phyloP scores from a whole-genome alignment of 2,888 invertebrate species.

The Polietes domitor region DNA sequence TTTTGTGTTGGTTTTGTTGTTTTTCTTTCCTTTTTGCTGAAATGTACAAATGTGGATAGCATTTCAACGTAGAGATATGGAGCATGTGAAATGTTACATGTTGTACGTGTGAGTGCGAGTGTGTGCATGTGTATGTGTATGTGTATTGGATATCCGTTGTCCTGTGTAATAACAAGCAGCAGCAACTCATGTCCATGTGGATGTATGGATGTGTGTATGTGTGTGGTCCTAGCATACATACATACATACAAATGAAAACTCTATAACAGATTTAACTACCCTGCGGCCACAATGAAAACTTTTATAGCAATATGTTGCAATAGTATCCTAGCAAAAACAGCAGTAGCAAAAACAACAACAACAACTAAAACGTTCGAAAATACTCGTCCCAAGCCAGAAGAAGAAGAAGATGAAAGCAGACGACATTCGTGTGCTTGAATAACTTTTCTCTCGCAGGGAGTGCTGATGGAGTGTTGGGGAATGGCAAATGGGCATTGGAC shows the following conservation, averaged over 20 bases:
- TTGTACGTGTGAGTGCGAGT: slow-evolving; percentile 40
- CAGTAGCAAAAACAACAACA: neutral
- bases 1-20: slow-evolving; percentile 29
- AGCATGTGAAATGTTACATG: slow-evolving; percentile 63
- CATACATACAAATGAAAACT: slow-evolving; percentile 49
- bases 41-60: slow-evolving; percentile 65
- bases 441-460: slow-evolving; percentile 45
- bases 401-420: slow-evolving; percentile 56
- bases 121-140: neutral
- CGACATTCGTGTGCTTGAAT: slow-evolving; percentile 61
- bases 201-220: slow-evolving; percentile 9
- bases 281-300: slow-evolving; percentile 68
- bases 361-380: slow-evolving; percentile 56
- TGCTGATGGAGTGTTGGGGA: slow-evolving; percentile 6
- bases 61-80: slow-evolving; percentile 63
- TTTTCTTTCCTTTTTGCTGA: slow-evolving; percentile 29
- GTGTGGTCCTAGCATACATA: slow-evolving; percentile 39
- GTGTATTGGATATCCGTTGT: slow-evolving; percentile 65
- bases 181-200: slow-evolving; percentile 47
- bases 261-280: slow-evolving; percentile 66
- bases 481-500: neutral
- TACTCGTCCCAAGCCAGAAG: slow-evolving; percentile 61
- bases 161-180: slow-evolving; percentile 63
- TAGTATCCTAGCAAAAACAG: slow-evolving; percentile 60
- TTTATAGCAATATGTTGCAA: slow-evolving; percentile 69